Evolutionary conservation across 2,797 vertebrate species (phyloP).

Genomic region (Lacerta viridis): DNA sequence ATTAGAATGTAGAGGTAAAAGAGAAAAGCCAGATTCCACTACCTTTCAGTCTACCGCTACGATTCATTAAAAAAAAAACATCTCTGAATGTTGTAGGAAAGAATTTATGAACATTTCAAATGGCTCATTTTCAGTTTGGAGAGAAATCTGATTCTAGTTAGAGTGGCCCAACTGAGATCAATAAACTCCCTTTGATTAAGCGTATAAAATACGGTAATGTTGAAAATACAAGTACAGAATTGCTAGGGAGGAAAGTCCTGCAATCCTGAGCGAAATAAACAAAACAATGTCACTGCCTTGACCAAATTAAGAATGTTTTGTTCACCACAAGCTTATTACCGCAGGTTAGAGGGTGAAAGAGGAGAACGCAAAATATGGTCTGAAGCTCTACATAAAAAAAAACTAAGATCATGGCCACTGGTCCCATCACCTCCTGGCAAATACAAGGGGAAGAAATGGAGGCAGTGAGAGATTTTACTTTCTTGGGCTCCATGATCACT

Average conservation of each 20-base stretch:
- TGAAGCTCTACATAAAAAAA: too few species aligned
- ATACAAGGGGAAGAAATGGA: too few species aligned
- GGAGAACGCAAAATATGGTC: too few species aligned
- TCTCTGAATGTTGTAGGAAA: constrained; percentile 41
- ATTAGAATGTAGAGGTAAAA: background rate
- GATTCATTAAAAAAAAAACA: constrained; percentile 17
- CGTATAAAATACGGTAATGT: constrained; percentile 53
- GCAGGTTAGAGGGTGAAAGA: constrained; percentile 14
- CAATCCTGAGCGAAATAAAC: background rate
- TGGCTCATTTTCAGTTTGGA: constrained; percentile 54
- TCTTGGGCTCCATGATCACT: too few species aligned
- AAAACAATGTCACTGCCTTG: background rate
- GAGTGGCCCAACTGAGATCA: constrained; percentile 14
- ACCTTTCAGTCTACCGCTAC: constrained; percentile 39
- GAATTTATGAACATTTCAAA: constrained; percentile 55
- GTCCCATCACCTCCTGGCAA: too few species aligned
- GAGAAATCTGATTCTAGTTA: constrained; percentile 26
- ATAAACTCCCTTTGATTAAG: constrained; percentile 56
- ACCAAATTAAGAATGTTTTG: background rate
- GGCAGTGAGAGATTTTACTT: too few species aligned
- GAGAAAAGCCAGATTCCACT: constrained; percentile 29
- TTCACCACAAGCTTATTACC: constrained; percentile 16
- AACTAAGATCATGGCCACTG: too few species aligned
- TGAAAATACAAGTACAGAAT: constrained; percentile 9
- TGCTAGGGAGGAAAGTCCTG: constrained; percentile 22